Evolutionary conservation across 2,797 vertebrate species (phyloP).

Genomic region (Eleutherodactylus coqui): DNA sequence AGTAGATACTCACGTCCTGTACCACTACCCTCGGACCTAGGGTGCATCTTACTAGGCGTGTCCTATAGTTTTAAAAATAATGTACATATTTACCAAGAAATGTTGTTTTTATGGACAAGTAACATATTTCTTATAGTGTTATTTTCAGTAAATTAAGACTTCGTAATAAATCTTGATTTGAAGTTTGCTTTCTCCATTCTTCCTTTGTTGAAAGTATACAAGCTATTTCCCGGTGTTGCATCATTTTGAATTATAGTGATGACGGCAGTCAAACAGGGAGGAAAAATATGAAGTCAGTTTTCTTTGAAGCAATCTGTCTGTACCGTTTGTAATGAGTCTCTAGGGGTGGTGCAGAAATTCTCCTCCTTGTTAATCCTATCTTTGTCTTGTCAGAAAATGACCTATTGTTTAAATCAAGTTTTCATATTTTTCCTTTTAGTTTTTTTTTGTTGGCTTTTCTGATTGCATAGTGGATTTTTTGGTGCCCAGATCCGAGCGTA

Average conservation of each 20-base stretch:
- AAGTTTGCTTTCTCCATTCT: background rate
- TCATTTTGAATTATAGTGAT: constrained; percentile 40
- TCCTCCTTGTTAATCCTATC: background rate
- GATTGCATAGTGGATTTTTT: no score
- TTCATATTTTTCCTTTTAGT: background rate
- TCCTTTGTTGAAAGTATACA: constrained; percentile 16
- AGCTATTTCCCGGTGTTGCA: constrained; percentile 45
- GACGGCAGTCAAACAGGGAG: constrained; percentile 20
- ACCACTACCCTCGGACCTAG: no score
- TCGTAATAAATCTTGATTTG: constrained; percentile 4
- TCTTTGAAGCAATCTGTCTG: constrained; percentile 34
- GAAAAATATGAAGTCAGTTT: constrained; percentile 4
- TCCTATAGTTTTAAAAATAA: background rate
- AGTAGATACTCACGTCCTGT: no score
- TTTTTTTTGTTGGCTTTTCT: background rate
- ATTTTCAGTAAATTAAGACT: background rate
- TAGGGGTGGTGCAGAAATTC: background rate
- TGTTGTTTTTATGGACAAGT: background rate
- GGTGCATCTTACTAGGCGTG: no score
- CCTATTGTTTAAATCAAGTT: no score
- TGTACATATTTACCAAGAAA: background rate
- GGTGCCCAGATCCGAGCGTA: no score
- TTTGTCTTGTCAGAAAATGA: background rate
- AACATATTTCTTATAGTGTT: background rate
- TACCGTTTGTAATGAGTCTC: constrained; percentile 42